Base-by-base conservation (phyloP, 2,888 invertebrate species). In the Lucinisca nassula region DNA sequence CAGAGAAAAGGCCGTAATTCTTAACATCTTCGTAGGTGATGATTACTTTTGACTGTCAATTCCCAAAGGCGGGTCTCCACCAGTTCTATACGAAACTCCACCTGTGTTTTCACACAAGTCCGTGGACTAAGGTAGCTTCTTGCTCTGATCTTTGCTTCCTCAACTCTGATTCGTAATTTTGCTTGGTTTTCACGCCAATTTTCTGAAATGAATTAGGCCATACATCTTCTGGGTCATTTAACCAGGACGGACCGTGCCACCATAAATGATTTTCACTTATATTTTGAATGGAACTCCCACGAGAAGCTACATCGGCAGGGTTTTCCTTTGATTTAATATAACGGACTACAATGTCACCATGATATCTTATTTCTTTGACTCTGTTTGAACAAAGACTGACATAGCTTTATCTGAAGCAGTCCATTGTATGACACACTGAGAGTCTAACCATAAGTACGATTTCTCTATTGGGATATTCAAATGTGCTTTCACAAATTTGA, bases 1-100 rank as follows among this genome's bases (percentile, higher is more conserved):
- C 0, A 75, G 4, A 49, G n/a, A 58, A 30, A 40, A 67, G 1
- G 82, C 82, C 14, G 82, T 75, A 4, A 82, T 49, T 67, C 82
- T 58, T 6, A 82, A 0, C 38, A 76, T 0, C 51, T 51, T 51
- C 4, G 51, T 21, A n/a, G 61, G 3, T 0, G 82, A 67, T 4
- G 70, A 70, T 6, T 27, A 27, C 27, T 6, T 12, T 6, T 70
- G 27, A 70, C 12, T 12, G 12, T 70, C 37, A 17, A 70, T 30
- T 17, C 70, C 70, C 8, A 70, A 70, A 4, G 51, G 51, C 51
- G 14, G 4, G 21, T n/a, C 10, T 21, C 4, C 21, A 21, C n/a
- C 51, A 21, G 70, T 12, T 10, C 32, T 70, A 70, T 70, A 8
- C 27, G 70, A 3, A 27, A 12, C 14, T 35, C 6, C 30, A 27